Percentiles rank a stretch among this genome's conserved stretches.
Conservation (phyloP, 2,888 invertebrate genomes). For the Lasius fuliginosus region DNA sequence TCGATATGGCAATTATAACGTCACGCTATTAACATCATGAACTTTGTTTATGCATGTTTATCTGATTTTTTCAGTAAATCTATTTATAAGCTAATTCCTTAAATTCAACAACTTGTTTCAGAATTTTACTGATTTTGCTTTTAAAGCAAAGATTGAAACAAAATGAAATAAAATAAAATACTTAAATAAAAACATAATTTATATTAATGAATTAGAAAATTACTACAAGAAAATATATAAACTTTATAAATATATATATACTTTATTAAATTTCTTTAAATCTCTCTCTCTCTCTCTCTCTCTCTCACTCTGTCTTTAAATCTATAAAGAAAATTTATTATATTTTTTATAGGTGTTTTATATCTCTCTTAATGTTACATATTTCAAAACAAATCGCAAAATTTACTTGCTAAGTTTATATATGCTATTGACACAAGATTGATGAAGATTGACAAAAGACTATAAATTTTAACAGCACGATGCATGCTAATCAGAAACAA, state of each 20-base stretch:
- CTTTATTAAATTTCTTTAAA: not conserved
- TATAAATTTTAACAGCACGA: not conserved
- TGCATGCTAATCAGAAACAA: not conserved
- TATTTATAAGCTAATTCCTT: not conserved
- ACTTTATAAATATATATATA: not conserved
- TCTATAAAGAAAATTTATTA: not conserved
- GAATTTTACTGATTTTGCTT: not conserved
- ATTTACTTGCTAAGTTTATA: not conserved
- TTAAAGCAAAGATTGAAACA: not conserved
- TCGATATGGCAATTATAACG: constrained; percentile 14
- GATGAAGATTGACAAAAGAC: too few species aligned
- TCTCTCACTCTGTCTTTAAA: not conserved
- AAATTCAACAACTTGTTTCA: not conserved
- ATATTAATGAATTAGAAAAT: constrained; percentile 3
- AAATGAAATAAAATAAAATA: not conserved
- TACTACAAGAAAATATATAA: not conserved
- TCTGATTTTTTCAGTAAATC: constrained; percentile 11
- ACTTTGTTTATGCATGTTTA: not conserved
- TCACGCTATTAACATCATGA: constrained; percentile 7
- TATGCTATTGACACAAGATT: not conserved
- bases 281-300: too few species aligned
- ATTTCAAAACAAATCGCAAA: not conserved
- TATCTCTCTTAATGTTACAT: not conserved
- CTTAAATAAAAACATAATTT: not conserved
- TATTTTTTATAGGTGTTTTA: constrained; percentile 2